Conservation (phyloP, 2,113 vertebrate genomes). For the Caranx ignobilis region DNA sequence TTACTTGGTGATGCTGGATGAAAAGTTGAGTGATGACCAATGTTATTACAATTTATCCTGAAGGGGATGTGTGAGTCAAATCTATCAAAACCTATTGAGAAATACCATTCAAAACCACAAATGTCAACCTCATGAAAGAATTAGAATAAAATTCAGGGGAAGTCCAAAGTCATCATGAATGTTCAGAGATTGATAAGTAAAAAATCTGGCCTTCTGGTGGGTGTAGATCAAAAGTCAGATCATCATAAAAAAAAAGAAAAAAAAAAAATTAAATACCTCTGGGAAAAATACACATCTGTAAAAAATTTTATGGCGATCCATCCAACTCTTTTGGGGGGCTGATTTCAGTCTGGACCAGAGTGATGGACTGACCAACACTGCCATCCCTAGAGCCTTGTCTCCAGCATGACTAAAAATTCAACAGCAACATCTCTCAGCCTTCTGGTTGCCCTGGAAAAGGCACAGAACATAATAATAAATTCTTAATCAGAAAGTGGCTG, state of each 20-base stretch:
- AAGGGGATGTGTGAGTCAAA: background rate
- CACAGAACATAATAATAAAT: too few species aligned
- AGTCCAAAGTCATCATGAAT: background rate
- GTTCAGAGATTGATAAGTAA: background rate
- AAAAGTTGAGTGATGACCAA: background rate
- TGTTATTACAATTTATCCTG: background rate
- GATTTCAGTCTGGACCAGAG: background rate
- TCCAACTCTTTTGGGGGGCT: background rate
- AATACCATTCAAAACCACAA: conserved; percentile 2
- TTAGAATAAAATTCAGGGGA: background rate
- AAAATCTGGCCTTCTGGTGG: background rate
- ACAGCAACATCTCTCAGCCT: background rate
- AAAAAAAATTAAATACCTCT: background rate
- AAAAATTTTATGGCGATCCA: background rate
- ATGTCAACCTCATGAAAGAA: background rate
- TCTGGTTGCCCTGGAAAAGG: background rate
- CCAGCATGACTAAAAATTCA: background rate
- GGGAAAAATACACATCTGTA: background rate
- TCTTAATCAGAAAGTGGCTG: too few species aligned
- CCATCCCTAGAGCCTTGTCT: background rate
- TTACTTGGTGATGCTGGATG: background rate
- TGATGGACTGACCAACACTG: background rate
- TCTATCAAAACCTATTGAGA: background rate
- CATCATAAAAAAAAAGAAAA: background rate
- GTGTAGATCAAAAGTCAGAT: background rate